Percentiles rank a stretch among this genome's conserved stretches.
Evolutionary conservation across 2,888 invertebrate species (phyloP).

Genomic region (Invenusta paracnida): DNA sequence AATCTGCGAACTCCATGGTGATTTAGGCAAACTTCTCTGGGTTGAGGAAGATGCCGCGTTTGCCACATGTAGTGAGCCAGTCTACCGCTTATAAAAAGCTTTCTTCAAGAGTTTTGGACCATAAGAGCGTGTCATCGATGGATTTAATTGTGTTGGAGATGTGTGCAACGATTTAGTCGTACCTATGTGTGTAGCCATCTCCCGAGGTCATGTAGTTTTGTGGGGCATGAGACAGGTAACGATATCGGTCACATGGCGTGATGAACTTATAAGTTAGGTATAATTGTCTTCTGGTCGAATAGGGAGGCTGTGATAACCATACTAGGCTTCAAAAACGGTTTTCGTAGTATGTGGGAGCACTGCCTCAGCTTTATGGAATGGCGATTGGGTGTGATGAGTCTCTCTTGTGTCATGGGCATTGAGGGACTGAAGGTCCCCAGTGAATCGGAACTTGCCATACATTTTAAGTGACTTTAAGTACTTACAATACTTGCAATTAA

Average conservation of each 20-base stretch:
- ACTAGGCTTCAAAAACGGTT: no score
- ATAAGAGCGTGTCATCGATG: constrained; percentile 47
- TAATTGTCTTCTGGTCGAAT: constrained; percentile 45
- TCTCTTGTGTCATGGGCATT: no score
- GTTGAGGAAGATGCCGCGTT: constrained; percentile 48
- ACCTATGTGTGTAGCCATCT: constrained; percentile 47
- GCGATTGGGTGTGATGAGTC: no score
- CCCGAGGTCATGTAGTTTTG: constrained; percentile 46
- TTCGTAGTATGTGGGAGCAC: no score
- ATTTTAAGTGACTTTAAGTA: no score
- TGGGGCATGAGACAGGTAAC: constrained; percentile 46
- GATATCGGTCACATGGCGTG: constrained; percentile 48
- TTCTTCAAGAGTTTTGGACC: constrained; percentile 46
- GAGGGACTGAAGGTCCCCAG: no score
- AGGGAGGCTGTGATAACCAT: constrained; percentile 47
- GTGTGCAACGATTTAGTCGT: constrained; percentile 49
- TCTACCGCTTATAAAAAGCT: constrained; percentile 47
- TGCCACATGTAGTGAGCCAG: constrained; percentile 48
- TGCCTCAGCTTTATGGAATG: no score
- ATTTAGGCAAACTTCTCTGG: constrained; percentile 50
- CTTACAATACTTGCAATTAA: no score
- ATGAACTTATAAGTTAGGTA: no score
- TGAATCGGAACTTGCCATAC: no score
- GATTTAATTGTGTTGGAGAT: constrained; percentile 49
- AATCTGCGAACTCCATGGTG: constrained; percentile 48